These are phyloP conservation scores for Cololabis saira DNA, from an alignment of 2,113 vertebrate species.

Conservation along the genomic window DNA sequence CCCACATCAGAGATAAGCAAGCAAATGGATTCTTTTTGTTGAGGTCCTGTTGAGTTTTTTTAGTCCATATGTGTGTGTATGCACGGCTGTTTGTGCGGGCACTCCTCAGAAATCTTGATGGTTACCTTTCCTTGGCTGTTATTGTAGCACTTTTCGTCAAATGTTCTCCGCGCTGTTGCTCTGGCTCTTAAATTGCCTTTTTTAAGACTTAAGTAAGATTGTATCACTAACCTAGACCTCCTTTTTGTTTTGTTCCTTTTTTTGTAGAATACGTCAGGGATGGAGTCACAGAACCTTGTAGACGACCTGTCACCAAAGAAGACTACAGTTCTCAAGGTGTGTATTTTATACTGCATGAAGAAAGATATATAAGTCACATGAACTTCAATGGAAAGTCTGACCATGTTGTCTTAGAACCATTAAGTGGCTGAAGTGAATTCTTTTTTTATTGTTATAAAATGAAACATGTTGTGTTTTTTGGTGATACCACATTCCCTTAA, in stretches of 20 bases:
- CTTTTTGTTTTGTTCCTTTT: slow-evolving; percentile 51
- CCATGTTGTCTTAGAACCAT: no score
- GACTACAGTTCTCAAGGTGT: slow-evolving; percentile 95
- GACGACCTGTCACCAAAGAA: slow-evolving; percentile 98
- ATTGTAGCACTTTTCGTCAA: slow-evolving; percentile 61
- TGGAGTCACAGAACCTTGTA: slow-evolving; percentile 93
- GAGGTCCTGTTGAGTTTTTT: slow-evolving; percentile 27
- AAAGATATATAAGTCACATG: no score
- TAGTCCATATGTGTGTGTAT: slow-evolving; percentile 43
- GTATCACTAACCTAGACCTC: slow-evolving; percentile 28
- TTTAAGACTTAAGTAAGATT: slow-evolving; percentile 4
- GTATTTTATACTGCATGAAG: neutral
- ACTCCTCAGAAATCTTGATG: slow-evolving; percentile 55
- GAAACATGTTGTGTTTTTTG: no score
- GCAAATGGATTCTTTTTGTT: slow-evolving; percentile 62
- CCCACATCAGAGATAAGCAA: slow-evolving; percentile 60
- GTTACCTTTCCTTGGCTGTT: slow-evolving; percentile 65
- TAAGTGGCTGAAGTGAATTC: no score
- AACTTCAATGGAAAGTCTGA: no score
- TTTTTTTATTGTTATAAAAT: no score
- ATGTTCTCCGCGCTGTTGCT: slow-evolving; percentile 48
- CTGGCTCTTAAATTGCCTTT: slow-evolving; percentile 45
- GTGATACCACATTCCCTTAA: no score
- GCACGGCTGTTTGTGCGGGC: slow-evolving; percentile 55
- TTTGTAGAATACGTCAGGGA: slow-evolving; percentile 91